Percentiles rank a stretch among this genome's conserved stretches.
Conservation (phyloP, 1,140 invertebrate species). For the Papilio glaucus region DNA sequence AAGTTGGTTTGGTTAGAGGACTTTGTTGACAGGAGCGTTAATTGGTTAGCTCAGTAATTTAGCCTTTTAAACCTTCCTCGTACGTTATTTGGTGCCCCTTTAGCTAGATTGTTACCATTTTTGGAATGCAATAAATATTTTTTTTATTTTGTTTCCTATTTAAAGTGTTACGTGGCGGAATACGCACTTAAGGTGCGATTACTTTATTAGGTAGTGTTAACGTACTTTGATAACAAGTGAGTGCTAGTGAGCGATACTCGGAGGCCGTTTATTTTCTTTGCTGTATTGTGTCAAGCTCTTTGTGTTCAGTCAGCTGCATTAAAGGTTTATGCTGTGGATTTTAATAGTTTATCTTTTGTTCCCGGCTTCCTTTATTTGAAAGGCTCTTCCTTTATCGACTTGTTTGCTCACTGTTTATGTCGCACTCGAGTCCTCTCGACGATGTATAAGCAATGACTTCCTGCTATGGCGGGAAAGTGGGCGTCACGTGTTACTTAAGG, state of each 20-base stretch:
- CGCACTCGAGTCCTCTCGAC: neutral
- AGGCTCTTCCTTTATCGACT: slow-evolving; percentile 16
- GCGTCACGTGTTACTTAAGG: neutral
- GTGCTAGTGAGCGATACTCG: neutral
- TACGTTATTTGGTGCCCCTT: no score
- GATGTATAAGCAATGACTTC: slow-evolving; percentile 20
- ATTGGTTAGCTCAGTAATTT: no score
- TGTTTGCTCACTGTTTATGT: slow-evolving; percentile 29
- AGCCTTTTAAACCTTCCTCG: no score
- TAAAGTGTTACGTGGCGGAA: neutral
- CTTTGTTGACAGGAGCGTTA: no score
- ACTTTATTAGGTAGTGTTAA: slow-evolving; percentile 1
- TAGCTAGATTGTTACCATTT: neutral
- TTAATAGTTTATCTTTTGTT: slow-evolving; percentile 29
- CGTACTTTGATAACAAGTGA: neutral
- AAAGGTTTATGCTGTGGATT: slow-evolving; percentile 18
- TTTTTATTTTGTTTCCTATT: neutral
- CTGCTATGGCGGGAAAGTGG: slow-evolving; percentile 4
- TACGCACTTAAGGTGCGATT: neutral
- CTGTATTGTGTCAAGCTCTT: slow-evolving; percentile 12
- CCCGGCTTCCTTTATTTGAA: slow-evolving; percentile 27
- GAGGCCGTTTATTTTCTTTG: neutral
- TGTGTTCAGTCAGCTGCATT: slow-evolving; percentile 23
- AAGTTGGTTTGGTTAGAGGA: neutral
- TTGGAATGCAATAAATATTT: neutral